These are phyloP conservation scores for Acrocera orbiculus DNA, from an alignment of 2,888 invertebrate species.

Conservation along the genomic window DNA sequence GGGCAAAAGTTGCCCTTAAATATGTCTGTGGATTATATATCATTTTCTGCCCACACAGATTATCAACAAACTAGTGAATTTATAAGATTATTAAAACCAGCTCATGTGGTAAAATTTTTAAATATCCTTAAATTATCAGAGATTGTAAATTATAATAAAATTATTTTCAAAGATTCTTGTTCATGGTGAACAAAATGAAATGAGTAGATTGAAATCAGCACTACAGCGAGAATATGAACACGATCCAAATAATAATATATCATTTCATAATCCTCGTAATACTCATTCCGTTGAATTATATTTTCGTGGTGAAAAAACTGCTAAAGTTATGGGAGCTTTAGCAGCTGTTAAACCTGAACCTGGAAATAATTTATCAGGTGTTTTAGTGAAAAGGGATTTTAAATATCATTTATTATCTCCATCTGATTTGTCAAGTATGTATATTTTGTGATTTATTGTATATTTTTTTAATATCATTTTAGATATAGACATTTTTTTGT, in stretches of 20 bases:
- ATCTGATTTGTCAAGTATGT: slow-evolving; percentile 50
- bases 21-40: slow-evolving; percentile 98
- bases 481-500: not conserved
- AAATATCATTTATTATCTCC: slow-evolving; percentile 92
- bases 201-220: slow-evolving; percentile 89
- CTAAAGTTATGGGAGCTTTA: slow-evolving; percentile 90
- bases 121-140: not conserved
- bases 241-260: slow-evolving; percentile 60
- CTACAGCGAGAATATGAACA: slow-evolving; percentile 53
- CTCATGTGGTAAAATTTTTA: slow-evolving; percentile 56
- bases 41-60: slow-evolving; percentile 95
- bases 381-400: slow-evolving; percentile 92
- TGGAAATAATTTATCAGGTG: slow-evolving; percentile 68
- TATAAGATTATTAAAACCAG: slow-evolving; percentile 81
- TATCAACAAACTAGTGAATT: slow-evolving; percentile 68
- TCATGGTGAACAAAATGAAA: slow-evolving; percentile 98
- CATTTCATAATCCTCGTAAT: slow-evolving; percentile 90
- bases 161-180: slow-evolving; percentile 34
- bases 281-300: slow-evolving; percentile 83
- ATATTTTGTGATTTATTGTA: not conserved
- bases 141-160: not conserved
- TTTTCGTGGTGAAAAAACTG: slow-evolving; percentile 95
- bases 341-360: slow-evolving; percentile 69
- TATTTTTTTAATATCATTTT: not conserved
- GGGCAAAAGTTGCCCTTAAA: slow-evolving; percentile 92